phyloP scores from a whole-genome alignment of 2,888 invertebrate species.

The Volucella bombylans region DNA sequence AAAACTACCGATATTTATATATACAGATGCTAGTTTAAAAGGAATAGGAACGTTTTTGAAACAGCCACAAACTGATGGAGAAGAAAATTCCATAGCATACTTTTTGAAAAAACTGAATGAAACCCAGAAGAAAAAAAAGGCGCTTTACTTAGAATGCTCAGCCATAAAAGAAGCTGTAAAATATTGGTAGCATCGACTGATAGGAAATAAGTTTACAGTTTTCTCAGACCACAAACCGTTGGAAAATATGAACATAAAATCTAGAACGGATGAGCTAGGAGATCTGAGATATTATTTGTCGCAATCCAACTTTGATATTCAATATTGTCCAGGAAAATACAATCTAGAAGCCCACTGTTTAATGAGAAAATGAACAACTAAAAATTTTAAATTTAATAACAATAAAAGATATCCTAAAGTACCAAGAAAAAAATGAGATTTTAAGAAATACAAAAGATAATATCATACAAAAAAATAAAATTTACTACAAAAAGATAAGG shows the following conservation, averaged over 20 bases:
- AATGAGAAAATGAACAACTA: conserved; percentile 52
- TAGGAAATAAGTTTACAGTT: conserved; percentile 65
- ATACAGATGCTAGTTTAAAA: conserved; percentile 37
- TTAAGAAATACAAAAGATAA: conserved; percentile 22
- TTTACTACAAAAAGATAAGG: conserved; percentile 25
- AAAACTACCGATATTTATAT: conserved; percentile 18
- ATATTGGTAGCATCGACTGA: conserved; percentile 71
- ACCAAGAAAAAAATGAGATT: conserved; percentile 40
- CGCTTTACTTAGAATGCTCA: conserved; percentile 65
- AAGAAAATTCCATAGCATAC: conserved; percentile 70
- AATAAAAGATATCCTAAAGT: conserved; percentile 43
- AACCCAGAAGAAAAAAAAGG: conserved; percentile 44
- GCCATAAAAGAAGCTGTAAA: conserved; percentile 70
- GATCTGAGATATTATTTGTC: conserved; percentile 58
- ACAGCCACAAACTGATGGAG: conserved; percentile 54
- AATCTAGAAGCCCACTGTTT: conserved; percentile 58
- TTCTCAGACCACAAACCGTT: conserved; percentile 72
- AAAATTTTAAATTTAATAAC: conserved; percentile 51
- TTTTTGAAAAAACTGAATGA: conserved; percentile 70
- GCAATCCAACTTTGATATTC: conserved; percentile 59
- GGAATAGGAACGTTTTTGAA: no score
- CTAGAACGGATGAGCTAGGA: conserved; percentile 57
- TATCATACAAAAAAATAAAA: conserved; percentile 36
- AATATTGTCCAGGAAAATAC: conserved; percentile 60
- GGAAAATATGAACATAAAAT: conserved; percentile 65